A percentile compares a stretch with the other conserved stretches of the same genome.
Evolutionary conservation across 1,140 invertebrate species (phyloP).

Genomic region (Drosophila ercepeae): DNA sequence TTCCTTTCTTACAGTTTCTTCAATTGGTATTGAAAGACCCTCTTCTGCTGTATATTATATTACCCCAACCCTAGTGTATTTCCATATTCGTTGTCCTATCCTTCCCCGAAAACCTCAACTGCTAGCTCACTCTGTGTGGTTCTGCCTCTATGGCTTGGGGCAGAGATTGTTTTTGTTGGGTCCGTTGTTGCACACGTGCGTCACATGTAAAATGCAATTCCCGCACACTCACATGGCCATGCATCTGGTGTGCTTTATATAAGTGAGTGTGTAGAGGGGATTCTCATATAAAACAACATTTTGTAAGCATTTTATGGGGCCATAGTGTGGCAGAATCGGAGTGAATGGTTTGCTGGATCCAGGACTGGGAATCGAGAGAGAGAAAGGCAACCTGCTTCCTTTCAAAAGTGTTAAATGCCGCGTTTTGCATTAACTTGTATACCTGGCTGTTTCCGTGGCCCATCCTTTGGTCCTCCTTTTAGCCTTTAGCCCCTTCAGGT

Average conservation of each 20-base stretch:
- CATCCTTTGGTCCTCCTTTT: slow-evolving; percentile 8
- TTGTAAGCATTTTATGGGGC: slow-evolving; percentile 78
- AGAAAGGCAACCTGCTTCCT: no score
- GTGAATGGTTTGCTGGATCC: slow-evolving; percentile 28
- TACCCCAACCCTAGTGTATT: slow-evolving; percentile 10
- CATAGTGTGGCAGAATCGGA: slow-evolving; percentile 62
- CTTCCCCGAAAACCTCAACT: neutral
- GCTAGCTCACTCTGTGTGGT: slow-evolving; percentile 1
- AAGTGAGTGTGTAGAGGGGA: slow-evolving; percentile 8
- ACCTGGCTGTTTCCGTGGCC: slow-evolving; percentile 52
- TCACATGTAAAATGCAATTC: slow-evolving; percentile 76
- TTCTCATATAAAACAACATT: slow-evolving; percentile 77
- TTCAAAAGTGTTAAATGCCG: slow-evolving; percentile 79
- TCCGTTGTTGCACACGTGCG: slow-evolving; percentile 68
- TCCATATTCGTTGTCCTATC: neutral
- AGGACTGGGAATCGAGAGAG: neutral
- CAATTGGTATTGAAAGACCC: neutral
- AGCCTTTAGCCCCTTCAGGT: slow-evolving; percentile 1
- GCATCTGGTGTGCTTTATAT: slow-evolving; percentile 2
- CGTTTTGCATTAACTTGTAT: slow-evolving; percentile 72
- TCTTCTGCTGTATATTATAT: neutral
- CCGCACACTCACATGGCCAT: slow-evolving; percentile 22
- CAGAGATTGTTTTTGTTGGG: slow-evolving; percentile 45
- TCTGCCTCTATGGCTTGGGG: slow-evolving; percentile 49
- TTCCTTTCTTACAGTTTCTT: no score